Percentiles rank a stretch among this genome's conserved stretches.
phyloP scores from a whole-genome alignment of 2,797 vertebrate species.

The Cercopithecus neglectus region DNA sequence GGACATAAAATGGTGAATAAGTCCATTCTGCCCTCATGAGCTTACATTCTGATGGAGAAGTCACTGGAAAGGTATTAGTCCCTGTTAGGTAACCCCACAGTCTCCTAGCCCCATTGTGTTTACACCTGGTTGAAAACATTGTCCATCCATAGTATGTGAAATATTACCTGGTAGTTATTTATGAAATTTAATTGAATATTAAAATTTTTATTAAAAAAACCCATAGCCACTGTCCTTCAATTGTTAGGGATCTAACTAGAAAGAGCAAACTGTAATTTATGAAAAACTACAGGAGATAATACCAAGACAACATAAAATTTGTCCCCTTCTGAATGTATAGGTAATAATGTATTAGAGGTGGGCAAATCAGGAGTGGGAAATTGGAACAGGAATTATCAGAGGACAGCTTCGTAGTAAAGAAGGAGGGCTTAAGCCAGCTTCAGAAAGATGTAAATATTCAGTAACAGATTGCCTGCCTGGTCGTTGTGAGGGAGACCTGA shows the following conservation, averaged over 20 bases:
- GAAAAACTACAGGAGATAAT: background rate
- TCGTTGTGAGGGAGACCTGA: background rate
- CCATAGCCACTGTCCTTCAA: background rate
- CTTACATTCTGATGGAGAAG: background rate
- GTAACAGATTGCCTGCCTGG: background rate
- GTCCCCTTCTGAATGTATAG: background rate
- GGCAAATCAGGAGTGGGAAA: background rate
- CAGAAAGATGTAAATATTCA: background rate
- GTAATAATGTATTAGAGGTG: background rate
- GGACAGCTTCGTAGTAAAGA: background rate
- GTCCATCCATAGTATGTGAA: background rate
- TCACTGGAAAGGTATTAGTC: background rate
- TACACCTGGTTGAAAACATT: background rate
- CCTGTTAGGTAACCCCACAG: background rate
- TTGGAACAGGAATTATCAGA: background rate
- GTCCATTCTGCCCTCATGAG: background rate
- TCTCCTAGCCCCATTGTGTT: background rate
- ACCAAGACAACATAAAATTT: background rate
- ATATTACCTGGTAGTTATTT: background rate
- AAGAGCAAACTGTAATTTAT: background rate
- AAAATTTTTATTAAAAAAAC: background rate
- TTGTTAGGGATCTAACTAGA: background rate
- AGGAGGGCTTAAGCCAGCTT: background rate
- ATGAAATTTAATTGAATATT: conserved; percentile 8
- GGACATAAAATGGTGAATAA: background rate